Conservation (phyloP, 2,113 vertebrate genomes). For the Baryphthengus martii region DNA sequence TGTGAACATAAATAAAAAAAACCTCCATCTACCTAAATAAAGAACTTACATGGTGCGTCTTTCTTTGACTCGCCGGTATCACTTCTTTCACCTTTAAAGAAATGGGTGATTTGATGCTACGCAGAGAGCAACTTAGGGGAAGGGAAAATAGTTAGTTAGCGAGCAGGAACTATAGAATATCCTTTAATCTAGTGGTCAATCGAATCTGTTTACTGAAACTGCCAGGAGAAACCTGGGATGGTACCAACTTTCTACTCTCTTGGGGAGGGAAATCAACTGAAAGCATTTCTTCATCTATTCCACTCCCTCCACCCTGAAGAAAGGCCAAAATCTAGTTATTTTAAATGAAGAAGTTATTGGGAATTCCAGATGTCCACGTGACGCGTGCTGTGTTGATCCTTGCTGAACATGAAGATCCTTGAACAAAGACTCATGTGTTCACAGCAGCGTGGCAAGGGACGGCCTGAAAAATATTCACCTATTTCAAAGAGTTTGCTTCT, state of each 20-base stretch:
- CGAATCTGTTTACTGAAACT: background rate
- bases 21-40: background rate
- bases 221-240: background rate
- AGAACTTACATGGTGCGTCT: background rate
- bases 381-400: fast-evolving
- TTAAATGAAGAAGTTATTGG: background rate
- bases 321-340: background rate
- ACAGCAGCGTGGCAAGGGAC: fast-evolving
- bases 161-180: background rate
- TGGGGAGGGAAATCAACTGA: background rate
- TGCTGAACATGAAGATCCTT: background rate
- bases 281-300: background rate
- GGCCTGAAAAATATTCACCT: background rate
- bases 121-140: background rate
- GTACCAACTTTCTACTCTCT: background rate
- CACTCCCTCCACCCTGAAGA: background rate
- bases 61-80: background rate
- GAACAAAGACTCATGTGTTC: background rate
- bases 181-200: background rate
- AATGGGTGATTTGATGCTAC: background rate
- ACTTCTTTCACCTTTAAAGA: background rate
- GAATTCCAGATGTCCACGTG: background rate
- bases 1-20: background rate
- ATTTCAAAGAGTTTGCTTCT: background rate
- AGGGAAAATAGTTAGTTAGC: background rate